Percentiles rank a stretch among this genome's conserved stretches.
phyloP scores from a whole-genome alignment of 2,797 vertebrate species.

The Sebastes diaconus region DNA sequence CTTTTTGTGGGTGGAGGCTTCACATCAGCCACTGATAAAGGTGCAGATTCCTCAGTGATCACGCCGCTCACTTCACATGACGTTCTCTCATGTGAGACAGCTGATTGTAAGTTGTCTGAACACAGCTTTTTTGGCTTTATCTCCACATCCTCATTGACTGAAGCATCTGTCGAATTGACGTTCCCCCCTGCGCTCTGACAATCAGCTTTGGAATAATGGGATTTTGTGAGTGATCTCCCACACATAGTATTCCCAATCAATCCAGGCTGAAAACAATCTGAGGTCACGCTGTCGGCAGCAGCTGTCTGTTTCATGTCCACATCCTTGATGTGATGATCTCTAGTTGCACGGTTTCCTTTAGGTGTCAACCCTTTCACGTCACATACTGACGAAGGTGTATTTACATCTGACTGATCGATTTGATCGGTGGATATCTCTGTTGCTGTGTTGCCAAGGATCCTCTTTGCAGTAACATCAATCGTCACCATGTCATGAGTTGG shows the following conservation, averaged over 20 bases:
- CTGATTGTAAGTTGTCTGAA: slow-evolving; percentile 32
- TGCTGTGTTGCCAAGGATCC: not conserved
- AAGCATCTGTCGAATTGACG: slow-evolving; percentile 8
- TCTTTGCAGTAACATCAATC: not conserved
- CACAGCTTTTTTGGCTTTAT: slow-evolving; percentile 14
- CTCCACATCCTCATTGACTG: slow-evolving; percentile 14
- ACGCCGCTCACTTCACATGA: slow-evolving; percentile 41
- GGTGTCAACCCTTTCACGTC: not conserved
- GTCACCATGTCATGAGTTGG: slow-evolving; percentile 10
- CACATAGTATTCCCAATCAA: not conserved
- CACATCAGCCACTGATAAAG: slow-evolving; percentile 26
- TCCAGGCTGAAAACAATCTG: slow-evolving; percentile 22
- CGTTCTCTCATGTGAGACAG: slow-evolving; percentile 45
- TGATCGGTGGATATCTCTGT: not conserved
- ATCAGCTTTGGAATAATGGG: slow-evolving; percentile 10
- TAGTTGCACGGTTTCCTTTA: slow-evolving; percentile 2
- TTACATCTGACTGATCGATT: slow-evolving; percentile 7
- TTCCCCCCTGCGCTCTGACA: slow-evolving; percentile 11
- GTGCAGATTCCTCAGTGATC: slow-evolving; percentile 53
- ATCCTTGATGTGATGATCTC: not conserved
- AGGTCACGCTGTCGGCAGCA: not conserved
- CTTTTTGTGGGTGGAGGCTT: slow-evolving; percentile 27
- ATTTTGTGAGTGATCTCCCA: slow-evolving; percentile 28
- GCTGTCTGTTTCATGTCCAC: slow-evolving; percentile 2
- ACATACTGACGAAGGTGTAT: not conserved